These are phyloP conservation scores for Axea sp. DNA, from an alignment of 2,888 invertebrate species.

Conservation along the genomic window DNA sequence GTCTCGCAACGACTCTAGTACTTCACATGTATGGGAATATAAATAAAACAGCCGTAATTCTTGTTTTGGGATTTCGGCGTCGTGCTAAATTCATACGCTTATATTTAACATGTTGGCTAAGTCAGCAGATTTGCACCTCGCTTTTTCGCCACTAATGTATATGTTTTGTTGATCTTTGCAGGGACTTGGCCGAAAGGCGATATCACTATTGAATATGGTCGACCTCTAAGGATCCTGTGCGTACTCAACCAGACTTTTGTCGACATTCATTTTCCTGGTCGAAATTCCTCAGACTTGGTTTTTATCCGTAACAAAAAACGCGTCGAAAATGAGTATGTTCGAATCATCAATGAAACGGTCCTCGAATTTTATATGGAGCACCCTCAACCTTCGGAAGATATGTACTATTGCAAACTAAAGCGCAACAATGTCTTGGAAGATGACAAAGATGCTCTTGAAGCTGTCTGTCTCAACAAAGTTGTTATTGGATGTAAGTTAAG, in stretches of 20 bases:
- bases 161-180: too few species aligned
- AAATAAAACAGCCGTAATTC: slow-evolving; percentile 72
- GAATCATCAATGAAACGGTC: slow-evolving; percentile 83
- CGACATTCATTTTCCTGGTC: slow-evolving; percentile 79
- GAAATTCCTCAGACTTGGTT: slow-evolving; percentile 80
- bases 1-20: too few species aligned
- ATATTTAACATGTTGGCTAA: slow-evolving; percentile 69
- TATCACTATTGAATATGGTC: slow-evolving; percentile 82
- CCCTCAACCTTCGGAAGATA: slow-evolving; percentile 81
- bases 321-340: slow-evolving; percentile 79
- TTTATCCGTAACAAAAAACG: slow-evolving; percentile 78
- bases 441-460: slow-evolving; percentile 64
- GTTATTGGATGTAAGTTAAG: slow-evolving; percentile 81
- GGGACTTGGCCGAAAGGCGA: slow-evolving; percentile 81
- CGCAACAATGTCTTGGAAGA: slow-evolving; percentile 70
- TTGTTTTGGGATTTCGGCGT: slow-evolving; percentile 73
- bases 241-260: slow-evolving; percentile 80
- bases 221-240: slow-evolving; percentile 84
- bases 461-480: slow-evolving; percentile 82
- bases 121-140: slow-evolving; percentile 10
- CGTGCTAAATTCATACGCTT: slow-evolving; percentile 72
- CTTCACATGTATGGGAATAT: too few species aligned
- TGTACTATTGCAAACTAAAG: slow-evolving; percentile 82
- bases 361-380: slow-evolving; percentile 82
- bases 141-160: too few species aligned